Conservation (phyloP, 2,113 vertebrate genomes). For the Scophthalmus maximus region DNA sequence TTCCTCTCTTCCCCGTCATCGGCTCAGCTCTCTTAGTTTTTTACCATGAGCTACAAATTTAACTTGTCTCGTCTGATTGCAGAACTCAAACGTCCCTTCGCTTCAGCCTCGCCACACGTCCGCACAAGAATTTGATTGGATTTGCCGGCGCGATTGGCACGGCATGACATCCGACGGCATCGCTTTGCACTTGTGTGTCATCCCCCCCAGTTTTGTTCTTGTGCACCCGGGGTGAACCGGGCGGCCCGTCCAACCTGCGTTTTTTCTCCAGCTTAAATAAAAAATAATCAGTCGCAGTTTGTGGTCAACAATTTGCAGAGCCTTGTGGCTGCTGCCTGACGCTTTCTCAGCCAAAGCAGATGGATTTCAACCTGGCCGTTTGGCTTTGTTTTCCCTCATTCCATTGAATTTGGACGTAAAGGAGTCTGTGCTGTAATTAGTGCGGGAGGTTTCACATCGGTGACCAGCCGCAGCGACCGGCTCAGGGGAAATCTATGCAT, state of each 20-base stretch:
- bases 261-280: constrained; percentile 2
- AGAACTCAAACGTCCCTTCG: constrained; percentile 2
- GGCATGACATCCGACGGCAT: too few species aligned
- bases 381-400: constrained; percentile 17
- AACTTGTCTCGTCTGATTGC: constrained; percentile 18
- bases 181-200: too few species aligned
- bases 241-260: background rate
- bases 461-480: constrained; percentile 39
- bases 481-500: constrained; percentile 11
- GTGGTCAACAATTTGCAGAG: constrained; percentile 11
- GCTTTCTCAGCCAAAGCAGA: constrained; percentile 23
- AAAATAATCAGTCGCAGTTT: constrained; percentile 24
- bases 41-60: constrained; percentile 39
- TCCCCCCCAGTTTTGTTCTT: too few species aligned
- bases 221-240: too few species aligned
- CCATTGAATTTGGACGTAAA: constrained; percentile 15
- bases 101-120: background rate
- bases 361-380: constrained; percentile 25
- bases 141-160: too few species aligned
- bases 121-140: too few species aligned
- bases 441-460: constrained; percentile 23
- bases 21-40: constrained; percentile 35
- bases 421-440: constrained; percentile 27
- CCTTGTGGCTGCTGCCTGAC: background rate
- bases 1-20: too few species aligned